These are phyloP conservation scores for Trissolcus japonicus DNA, from an alignment of 2,888 invertebrate genomes.

Conservation along the genomic window DNA sequence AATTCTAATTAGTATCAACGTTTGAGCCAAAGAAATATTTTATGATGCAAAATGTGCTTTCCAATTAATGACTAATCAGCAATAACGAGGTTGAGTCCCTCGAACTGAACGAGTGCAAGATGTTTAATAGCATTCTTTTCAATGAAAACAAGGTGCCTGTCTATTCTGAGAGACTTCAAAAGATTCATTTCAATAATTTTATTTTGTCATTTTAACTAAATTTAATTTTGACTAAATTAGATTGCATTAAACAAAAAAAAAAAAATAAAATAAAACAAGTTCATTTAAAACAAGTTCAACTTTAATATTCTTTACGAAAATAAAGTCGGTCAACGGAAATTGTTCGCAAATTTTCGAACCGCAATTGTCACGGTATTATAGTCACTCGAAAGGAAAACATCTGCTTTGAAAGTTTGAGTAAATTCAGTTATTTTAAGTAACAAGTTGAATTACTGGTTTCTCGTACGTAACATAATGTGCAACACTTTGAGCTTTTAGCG, in stretches of 20 bases:
- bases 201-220: too few relatives aligned
- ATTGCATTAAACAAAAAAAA: too few relatives aligned
- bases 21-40: neutral
- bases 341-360: too few relatives aligned
- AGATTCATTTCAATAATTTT: too few relatives aligned
- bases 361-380: conserved; percentile 1
- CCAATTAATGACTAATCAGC: conserved; percentile 17
- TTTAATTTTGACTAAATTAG: too few relatives aligned
- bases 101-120: conserved; percentile 7
- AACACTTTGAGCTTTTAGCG: conserved; percentile 5
- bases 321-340: too few relatives aligned
- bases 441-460: conserved; percentile 7
- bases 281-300: too few relatives aligned
- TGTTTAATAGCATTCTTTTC: conserved; percentile 10
- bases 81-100: conserved; percentile 17
- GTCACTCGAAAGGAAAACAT: neutral
- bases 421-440: conserved; percentile 10
- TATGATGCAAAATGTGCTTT: conserved; percentile 7
- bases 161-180: too few relatives aligned
- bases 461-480: neutral
- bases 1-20: neutral
- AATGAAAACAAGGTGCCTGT: too few relatives aligned
- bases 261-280: too few relatives aligned
- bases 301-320: too few relatives aligned
- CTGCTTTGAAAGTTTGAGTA: conserved; percentile 2